A percentile compares a stretch with the other conserved stretches of the same genome.
phyloP scores from a whole-genome alignment of 2,113 vertebrate species.

The Labeo rohita region DNA sequence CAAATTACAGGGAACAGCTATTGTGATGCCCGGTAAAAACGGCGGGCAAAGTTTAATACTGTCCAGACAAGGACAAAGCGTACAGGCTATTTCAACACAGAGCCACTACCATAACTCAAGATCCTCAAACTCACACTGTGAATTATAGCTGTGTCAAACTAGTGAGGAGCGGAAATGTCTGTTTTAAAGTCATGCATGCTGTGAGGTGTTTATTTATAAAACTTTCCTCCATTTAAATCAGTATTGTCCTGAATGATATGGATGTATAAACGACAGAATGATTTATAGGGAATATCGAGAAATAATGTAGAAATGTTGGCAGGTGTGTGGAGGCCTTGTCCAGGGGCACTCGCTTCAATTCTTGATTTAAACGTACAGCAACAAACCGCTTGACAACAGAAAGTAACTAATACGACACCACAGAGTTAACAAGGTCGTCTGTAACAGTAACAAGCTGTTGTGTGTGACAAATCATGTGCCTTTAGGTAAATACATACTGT shows the following conservation, averaged over 20 bases:
- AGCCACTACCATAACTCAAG: constrained; percentile 76
- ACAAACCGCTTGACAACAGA: constrained; percentile 12
- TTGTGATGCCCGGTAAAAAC: constrained; percentile 71
- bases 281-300: constrained; percentile 79
- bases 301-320: constrained; percentile 66
- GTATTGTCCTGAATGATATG: constrained; percentile 72
- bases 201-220: constrained; percentile 76
- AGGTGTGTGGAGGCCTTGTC: constrained; percentile 34
- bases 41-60: constrained; percentile 71
- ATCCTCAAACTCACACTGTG: constrained; percentile 70
- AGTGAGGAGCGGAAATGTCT: constrained; percentile 61
- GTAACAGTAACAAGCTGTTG: constrained; percentile 8
- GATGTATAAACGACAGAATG: constrained; percentile 79
- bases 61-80: constrained; percentile 75
- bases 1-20: not conserved
- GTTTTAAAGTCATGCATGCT: constrained; percentile 57
- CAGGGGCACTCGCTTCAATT: not conserved
- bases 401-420: not conserved
- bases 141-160: constrained; percentile 79
- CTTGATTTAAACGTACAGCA: constrained; percentile 17
- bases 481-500: not conserved
- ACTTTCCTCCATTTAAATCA: constrained; percentile 73
- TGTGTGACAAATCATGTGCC: not conserved
- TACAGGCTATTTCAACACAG: constrained; percentile 57
- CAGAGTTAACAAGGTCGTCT: constrained; percentile 13